These are phyloP conservation scores for Sceloporus tristichus DNA, from an alignment of 2,113 vertebrate species.

Conservation along the genomic window DNA sequence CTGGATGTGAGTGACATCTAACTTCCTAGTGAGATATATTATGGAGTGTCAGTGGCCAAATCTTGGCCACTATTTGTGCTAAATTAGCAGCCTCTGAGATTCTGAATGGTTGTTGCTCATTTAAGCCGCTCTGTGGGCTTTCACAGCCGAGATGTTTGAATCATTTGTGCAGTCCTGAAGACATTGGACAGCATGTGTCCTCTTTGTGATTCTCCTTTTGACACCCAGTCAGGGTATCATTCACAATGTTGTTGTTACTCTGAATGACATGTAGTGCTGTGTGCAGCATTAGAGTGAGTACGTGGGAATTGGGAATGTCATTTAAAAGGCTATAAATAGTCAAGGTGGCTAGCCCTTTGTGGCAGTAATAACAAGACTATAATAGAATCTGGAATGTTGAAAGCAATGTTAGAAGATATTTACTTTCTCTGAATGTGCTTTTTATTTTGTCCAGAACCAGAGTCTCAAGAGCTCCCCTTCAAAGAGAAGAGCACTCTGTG, in stretches of 20 bases:
- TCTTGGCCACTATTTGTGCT: too few relatives aligned
- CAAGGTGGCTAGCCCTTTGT: neutral
- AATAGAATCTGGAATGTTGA: neutral
- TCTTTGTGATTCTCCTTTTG: neutral
- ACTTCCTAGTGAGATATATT: neutral
- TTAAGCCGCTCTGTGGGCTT: neutral
- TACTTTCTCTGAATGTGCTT: conserved; percentile 17
- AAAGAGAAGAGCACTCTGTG: conserved; percentile 90
- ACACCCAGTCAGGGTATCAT: neutral
- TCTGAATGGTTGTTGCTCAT: neutral
- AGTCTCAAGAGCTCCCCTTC: conserved; percentile 86
- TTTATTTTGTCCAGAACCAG: conserved; percentile 82
- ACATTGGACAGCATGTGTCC: neutral
- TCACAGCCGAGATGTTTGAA: neutral
- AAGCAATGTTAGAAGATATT: neutral
- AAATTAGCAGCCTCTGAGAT: too few relatives aligned
- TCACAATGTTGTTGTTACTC: neutral
- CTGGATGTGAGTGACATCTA: neutral
- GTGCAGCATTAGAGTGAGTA: neutral
- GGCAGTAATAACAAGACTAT: too few relatives aligned
- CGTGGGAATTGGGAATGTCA: neutral
- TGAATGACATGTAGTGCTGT: neutral
- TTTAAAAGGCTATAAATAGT: neutral
- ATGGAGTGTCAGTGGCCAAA: too few relatives aligned
- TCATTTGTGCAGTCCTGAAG: neutral